These are phyloP conservation scores for Artibeus jamaicensis DNA, from an alignment of 2,797 vertebrate species.

Conservation along the genomic window DNA sequence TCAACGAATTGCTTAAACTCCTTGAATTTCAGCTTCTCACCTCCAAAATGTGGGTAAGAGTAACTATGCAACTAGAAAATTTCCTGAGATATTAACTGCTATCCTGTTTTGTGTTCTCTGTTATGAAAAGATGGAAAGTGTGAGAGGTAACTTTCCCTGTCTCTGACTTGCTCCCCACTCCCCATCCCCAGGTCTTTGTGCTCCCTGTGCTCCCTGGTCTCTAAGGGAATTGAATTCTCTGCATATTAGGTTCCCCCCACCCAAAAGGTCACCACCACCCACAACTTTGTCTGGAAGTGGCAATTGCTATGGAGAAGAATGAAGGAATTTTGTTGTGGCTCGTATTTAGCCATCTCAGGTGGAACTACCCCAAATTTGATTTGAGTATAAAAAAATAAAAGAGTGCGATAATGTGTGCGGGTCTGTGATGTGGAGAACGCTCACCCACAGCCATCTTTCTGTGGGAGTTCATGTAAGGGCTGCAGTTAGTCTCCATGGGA, in stretches of 20 bases:
- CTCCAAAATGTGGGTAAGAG: neutral
- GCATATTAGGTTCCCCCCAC: no score
- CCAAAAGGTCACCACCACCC: neutral
- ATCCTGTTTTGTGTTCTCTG: neutral
- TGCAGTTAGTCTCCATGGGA: neutral
- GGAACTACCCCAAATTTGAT: neutral
- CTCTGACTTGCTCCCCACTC: neutral
- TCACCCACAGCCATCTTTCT: neutral
- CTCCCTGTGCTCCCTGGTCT: neutral
- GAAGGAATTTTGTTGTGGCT: neutral
- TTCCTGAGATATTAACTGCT: neutral
- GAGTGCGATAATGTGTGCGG: neutral
- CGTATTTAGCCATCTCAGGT: neutral
- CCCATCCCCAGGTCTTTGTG: neutral
- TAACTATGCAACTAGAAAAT: neutral
- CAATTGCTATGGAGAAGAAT: neutral
- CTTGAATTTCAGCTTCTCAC: constrained; percentile 9
- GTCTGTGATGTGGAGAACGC: neutral
- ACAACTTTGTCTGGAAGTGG: neutral
- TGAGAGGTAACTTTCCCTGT: neutral
- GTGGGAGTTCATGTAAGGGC: neutral
- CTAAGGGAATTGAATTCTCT: neutral
- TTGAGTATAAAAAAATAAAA: neutral
- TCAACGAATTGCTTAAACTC: neutral
- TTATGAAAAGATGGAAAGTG: neutral